phyloP scores from a whole-genome alignment of 2,888 invertebrate species.

The Eulithis testata region DNA sequence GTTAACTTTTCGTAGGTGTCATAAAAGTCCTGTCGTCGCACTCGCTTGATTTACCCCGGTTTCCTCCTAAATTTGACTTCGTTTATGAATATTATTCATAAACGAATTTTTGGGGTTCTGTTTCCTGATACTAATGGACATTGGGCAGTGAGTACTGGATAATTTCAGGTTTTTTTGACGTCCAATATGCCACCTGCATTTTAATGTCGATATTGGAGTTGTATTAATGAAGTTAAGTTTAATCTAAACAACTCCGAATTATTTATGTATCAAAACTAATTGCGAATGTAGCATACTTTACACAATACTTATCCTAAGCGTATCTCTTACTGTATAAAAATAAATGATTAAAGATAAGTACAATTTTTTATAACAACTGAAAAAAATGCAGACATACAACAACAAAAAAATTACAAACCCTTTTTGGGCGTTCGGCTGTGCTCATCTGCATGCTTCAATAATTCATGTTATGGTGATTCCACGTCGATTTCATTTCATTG shows the following conservation, averaged over 20 bases:
- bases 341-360: no score
- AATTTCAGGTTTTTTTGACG: no score
- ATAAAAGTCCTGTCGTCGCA: constrained; percentile 26
- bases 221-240: no score
- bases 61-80: constrained; percentile 24
- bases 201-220: no score
- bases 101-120: constrained; percentile 33
- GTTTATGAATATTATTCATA: constrained; percentile 32
- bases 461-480: constrained; percentile 30
- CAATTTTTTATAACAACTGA: not conserved
- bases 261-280: no score
- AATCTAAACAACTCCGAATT: no score
- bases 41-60: constrained; percentile 33
- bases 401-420: constrained; percentile 1
- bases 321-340: no score
- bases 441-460: constrained; percentile 28
- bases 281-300: no score
- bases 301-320: no score
- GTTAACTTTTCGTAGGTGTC: constrained; percentile 20
- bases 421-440: not conserved
- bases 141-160: not conserved
- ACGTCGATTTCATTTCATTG: constrained; percentile 14
- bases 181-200: no score
- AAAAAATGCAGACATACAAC: not conserved
- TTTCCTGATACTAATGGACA: not conserved